Conservation (phyloP, 2,113 vertebrate species). For the Semnornis frantzii region DNA sequence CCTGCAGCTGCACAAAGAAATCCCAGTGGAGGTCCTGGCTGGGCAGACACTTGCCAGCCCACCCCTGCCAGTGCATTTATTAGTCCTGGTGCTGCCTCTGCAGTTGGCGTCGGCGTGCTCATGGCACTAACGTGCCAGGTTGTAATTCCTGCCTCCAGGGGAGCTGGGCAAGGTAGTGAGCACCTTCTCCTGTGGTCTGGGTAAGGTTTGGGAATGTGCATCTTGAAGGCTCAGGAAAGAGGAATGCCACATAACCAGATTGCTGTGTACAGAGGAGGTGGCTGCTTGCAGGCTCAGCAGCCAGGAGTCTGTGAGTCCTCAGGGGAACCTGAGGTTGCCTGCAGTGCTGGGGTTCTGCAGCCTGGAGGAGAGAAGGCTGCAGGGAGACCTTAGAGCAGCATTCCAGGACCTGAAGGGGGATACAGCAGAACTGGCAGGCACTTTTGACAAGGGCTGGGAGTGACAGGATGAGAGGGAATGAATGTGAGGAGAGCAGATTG, state of each 20-base stretch:
- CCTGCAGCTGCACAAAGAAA: neutral
- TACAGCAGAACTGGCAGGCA: too few relatives aligned
- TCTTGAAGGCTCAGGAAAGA: slow-evolving; percentile 25
- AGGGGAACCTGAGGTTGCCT: neutral
- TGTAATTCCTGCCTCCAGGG: neutral
- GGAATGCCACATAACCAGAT: neutral
- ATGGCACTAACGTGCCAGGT: neutral
- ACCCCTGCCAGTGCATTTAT: neutral
- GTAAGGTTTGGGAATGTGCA: neutral
- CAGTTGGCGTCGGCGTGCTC: neutral
- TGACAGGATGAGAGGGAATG: too few relatives aligned
- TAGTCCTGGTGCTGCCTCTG: neutral
- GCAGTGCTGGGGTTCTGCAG: neutral
- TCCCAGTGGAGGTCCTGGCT: neutral
- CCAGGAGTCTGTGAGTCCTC: neutral
- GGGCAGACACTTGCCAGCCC: neutral
- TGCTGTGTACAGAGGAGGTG: neutral
- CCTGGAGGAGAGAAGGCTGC: too few relatives aligned
- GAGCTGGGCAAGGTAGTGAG: neutral
- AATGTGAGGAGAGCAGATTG: too few relatives aligned
- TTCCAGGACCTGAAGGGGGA: too few relatives aligned
- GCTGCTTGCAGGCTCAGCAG: neutral
- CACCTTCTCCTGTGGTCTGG: neutral
- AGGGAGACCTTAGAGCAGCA: too few relatives aligned
- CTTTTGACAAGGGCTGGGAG: too few relatives aligned